Evolutionary conservation across 2,113 vertebrate species (phyloP).

Genomic region (Tricholaema leucomelas): DNA sequence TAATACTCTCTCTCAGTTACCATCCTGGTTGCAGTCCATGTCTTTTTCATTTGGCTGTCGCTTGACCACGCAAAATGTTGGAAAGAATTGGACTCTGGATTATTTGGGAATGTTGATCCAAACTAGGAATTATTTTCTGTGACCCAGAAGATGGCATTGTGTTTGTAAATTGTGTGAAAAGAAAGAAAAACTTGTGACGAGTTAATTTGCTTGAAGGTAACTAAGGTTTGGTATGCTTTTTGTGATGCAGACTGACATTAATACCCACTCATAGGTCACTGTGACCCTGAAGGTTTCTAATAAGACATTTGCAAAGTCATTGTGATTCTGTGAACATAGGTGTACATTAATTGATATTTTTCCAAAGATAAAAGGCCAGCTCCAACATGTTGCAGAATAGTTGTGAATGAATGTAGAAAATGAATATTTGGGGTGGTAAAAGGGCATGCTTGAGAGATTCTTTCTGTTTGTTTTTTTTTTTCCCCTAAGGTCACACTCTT

Average conservation of each 20-base stretch:
- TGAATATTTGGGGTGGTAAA: neutral
- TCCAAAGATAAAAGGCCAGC: neutral
- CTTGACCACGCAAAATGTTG: neutral
- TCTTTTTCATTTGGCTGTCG: neutral
- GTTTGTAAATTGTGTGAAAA: neutral
- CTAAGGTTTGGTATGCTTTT: neutral
- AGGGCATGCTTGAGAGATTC: neutral
- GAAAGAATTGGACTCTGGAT: neutral
- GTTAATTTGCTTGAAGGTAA: neutral
- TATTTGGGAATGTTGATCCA: neutral
- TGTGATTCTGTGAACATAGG: neutral
- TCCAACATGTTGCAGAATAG: neutral
- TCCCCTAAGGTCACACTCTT: neutral
- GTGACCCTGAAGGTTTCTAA: neutral
- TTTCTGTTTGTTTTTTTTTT: slow-evolving; percentile 8
- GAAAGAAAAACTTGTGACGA: neutral
- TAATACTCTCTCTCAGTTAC: neutral
- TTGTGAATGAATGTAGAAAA: neutral
- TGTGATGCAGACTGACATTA: neutral
- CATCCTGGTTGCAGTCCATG: neutral
- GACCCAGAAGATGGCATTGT: neutral
- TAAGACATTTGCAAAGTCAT: neutral
- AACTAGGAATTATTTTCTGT: neutral
- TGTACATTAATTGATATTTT: neutral
- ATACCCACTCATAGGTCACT: neutral